Conservation (phyloP, 1,140 invertebrate genomes). For the Lordiphosa clarofinis region DNA sequence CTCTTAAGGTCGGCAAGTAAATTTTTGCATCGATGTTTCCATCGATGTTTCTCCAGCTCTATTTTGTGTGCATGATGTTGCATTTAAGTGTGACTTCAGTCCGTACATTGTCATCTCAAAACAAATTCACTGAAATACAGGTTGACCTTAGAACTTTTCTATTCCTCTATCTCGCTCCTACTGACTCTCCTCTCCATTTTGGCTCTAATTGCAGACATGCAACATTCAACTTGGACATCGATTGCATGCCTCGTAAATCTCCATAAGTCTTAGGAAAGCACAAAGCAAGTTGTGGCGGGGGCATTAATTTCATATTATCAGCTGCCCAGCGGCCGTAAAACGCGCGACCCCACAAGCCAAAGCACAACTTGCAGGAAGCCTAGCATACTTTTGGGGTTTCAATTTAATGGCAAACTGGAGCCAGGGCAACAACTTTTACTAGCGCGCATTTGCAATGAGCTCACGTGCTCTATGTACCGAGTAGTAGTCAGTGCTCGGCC, state of each 20-base stretch:
- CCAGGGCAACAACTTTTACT: constrained; percentile 53
- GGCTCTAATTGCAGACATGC: constrained; percentile 65
- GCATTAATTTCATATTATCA: constrained; percentile 77
- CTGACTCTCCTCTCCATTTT: constrained; percentile 14
- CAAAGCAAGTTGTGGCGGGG: constrained; percentile 1
- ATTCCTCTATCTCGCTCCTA: constrained; percentile 10
- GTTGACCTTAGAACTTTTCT: constrained; percentile 36
- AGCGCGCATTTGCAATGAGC: constrained; percentile 62
- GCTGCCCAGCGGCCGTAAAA: constrained; percentile 57
- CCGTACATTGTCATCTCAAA: constrained; percentile 16
- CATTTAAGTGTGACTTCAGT: constrained; percentile 17
- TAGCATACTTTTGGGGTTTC: constrained; percentile 59
- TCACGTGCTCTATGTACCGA: constrained; percentile 46
- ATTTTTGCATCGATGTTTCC: no score
- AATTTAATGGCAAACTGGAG: constrained; percentile 56
- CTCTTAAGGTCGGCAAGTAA: no score
- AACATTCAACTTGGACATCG: constrained; percentile 58
- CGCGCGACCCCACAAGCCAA: constrained; percentile 23
- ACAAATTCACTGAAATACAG: constrained; percentile 9
- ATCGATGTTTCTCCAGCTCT: no score
- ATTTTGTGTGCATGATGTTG: constrained; percentile 1
- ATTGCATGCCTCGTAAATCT: constrained; percentile 73
- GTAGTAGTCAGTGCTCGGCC: background rate
- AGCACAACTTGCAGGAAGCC: constrained; percentile 23
- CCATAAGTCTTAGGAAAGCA: constrained; percentile 21